Base-by-base conservation (phyloP, 2,113 vertebrate genomes). In the Syngnathus floridae region DNA sequence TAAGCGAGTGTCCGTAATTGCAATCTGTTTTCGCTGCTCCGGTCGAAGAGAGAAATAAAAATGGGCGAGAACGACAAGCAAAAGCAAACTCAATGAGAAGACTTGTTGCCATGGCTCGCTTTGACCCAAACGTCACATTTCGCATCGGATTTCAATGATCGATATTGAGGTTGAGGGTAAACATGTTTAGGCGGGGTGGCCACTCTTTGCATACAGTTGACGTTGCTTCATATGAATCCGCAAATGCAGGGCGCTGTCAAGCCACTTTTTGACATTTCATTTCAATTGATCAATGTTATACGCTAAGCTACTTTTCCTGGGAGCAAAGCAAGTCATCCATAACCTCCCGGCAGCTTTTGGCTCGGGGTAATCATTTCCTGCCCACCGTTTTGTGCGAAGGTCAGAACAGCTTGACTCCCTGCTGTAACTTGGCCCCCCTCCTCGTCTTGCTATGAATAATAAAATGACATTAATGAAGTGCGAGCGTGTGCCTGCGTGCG, bases 391-490 rank as follows among this genome's bases (percentile, higher is more conserved):
- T 49, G 46, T 22, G 22, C 56, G 41, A 66, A 66, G 67, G 63
- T 62, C 67, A 58, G 48, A 58, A 26, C 63, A 58, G 48, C 59
- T 67, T n/a, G 21, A 10, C 49, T 26, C n/a, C 43, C 43, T 26
- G 37, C 51, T 64, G 36, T 37, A 54, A 54, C 48, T 22, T 21
- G 14, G 17, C 37, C 58, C 58, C 58, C 19, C 37, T n/a, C 59
- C n/a, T 8, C n/a, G 26, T 48, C 38, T 31, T 36, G 4, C 49
- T 52, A 19, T 52, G 37, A 63, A 70, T 74, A 16, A 62, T 61
- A 52, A 62, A 66, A 26, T 52, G 17, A 8, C 36, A 70, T 62
- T 19, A 63, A 75, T 52, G 52, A 66, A 10, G 52, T 56, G 46
- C 43, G 36, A 60, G 58, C 48, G 38, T n/a, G 19, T 22, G 16